A percentile compares a stretch with the other conserved stretches of the same genome.
These are phyloP conservation scores for Chromobotia macracanthus DNA, from an alignment of 2,797 vertebrate genomes.

Conservation along the genomic window DNA sequence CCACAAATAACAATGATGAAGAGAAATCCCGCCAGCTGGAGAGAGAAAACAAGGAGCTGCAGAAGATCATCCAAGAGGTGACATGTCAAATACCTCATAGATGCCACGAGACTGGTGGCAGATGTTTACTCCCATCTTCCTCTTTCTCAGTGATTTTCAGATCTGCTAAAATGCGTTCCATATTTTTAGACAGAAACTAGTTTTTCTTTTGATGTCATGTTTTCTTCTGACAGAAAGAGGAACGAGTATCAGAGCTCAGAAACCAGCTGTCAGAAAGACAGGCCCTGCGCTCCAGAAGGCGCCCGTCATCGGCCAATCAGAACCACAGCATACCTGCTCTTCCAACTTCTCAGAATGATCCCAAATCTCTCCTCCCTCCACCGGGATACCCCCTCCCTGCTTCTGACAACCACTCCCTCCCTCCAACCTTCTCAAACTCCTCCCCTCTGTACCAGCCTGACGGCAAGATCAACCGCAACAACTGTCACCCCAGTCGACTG, in stretches of 20 bases:
- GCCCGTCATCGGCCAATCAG: conserved; percentile 78
- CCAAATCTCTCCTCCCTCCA: conserved; percentile 79
- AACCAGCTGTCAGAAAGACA: conserved; percentile 90
- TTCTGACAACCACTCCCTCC: conserved; percentile 77
- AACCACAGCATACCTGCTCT: conserved; percentile 76
- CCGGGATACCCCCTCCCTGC: conserved; percentile 76
- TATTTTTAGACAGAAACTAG: neutral
- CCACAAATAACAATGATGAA: conserved; percentile 97
- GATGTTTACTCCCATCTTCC: conserved; percentile 4
- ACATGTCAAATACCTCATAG: neutral
- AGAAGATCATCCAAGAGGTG: conserved; percentile 95
- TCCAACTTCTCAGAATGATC: conserved; percentile 74
- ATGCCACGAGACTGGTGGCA: neutral
- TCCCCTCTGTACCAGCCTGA: conserved; percentile 83
- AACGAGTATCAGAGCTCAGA: conserved; percentile 88
- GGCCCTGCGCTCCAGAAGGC: conserved; percentile 87
- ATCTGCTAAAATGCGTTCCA: neutral
- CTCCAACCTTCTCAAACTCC: conserved; percentile 82
- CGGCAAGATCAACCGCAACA: conserved; percentile 87
- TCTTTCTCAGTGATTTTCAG: neutral
- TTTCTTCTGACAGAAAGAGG: conserved; percentile 82
- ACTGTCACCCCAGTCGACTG: conserved; percentile 91
- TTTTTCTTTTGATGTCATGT: neutral
- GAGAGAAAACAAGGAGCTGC: conserved; percentile 91
- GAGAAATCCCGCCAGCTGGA: conserved; percentile 95